phyloP scores from a whole-genome alignment of 2,888 invertebrate species.

The Drosophila sordidula region DNA sequence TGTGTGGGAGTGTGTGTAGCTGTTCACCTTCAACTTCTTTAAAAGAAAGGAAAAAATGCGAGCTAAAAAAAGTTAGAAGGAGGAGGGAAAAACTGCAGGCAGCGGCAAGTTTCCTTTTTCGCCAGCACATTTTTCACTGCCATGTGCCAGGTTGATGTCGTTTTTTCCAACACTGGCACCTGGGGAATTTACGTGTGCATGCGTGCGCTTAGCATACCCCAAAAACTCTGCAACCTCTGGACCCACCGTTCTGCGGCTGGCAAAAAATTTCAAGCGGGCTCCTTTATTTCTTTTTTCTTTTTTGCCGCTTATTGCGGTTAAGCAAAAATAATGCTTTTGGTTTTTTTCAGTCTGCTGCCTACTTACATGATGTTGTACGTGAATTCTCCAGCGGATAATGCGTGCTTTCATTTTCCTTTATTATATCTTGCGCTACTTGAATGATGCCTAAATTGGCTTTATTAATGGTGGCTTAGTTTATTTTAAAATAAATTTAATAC shows the following conservation, averaged over 20 bases:
- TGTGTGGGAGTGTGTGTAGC: conserved; percentile 27
- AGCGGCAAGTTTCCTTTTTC: conserved; percentile 54
- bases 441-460: conserved; percentile 1
- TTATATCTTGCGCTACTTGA: neutral
- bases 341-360: neutral
- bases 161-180: conserved; percentile 60
- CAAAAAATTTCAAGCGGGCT: neutral
- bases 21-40: conserved; percentile 53
- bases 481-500: neutral
- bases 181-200: conserved; percentile 70
- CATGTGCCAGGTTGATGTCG: conserved; percentile 64
- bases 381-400: conserved; percentile 9
- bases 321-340: conserved; percentile 55
- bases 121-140: conserved; percentile 66
- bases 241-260: conserved; percentile 5
- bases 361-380: conserved; percentile 1
- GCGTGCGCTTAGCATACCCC: conserved; percentile 66
- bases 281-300: neutral
- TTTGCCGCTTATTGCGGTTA: conserved; percentile 50
- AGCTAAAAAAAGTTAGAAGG: conserved; percentile 21
- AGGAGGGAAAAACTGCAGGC: conserved; percentile 30
- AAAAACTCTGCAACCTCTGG: conserved; percentile 9
- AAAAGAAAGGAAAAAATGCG: conserved; percentile 27
- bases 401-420: neutral
- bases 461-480: neutral